Conservation (phyloP, 2,113 vertebrate genomes). For the Mus pahari region DNA sequence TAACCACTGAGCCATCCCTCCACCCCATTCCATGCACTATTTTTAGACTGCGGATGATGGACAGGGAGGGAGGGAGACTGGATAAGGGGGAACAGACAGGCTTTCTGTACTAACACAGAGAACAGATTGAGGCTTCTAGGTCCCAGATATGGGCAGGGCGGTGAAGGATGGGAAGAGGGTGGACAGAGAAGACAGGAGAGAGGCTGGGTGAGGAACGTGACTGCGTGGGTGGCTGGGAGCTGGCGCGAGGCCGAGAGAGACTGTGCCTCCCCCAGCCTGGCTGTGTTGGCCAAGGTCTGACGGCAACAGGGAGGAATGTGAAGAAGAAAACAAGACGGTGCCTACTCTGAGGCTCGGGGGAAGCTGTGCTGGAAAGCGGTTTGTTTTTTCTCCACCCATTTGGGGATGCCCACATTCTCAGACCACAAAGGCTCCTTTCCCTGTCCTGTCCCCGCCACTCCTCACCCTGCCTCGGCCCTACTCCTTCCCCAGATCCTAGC, state of each 20-base stretch:
- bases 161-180: neutral
- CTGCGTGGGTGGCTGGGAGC: constrained; percentile 31
- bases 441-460: neutral
- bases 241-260: constrained; percentile 59
- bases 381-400: neutral
- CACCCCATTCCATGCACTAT: neutral
- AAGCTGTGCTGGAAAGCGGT: neutral
- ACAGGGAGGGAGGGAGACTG: neutral
- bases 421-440: neutral
- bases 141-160: neutral
- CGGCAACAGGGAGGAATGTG: neutral
- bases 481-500: neutral
- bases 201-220: neutral
- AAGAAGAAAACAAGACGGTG: constrained; percentile 10
- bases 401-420: neutral
- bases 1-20: neutral
- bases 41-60: neutral
- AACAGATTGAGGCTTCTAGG: neutral
- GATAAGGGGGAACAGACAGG: neutral
- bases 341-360: neutral
- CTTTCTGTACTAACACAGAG: neutral
- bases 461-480: neutral
- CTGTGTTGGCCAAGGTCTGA: constrained; percentile 47
- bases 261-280: constrained; percentile 53
- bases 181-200: neutral